A percentile compares a stretch with the other conserved stretches of the same genome.
Conservation (phyloP, 1,140 invertebrate species). For the Asobara japonica region DNA sequence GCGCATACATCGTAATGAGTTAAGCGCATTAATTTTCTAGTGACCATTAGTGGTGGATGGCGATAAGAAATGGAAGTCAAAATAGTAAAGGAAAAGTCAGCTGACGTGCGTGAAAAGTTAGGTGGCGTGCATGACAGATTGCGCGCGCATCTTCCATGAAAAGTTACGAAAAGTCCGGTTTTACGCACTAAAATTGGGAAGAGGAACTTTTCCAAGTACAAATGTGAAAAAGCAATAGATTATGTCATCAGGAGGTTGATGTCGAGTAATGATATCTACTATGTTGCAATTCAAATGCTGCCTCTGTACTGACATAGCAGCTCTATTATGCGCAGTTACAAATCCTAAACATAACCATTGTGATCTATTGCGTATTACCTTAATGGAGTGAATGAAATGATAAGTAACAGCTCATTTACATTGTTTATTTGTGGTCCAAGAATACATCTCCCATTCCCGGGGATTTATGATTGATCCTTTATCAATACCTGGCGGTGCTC, state of each 20-base stretch:
- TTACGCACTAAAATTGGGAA: too few relatives aligned
- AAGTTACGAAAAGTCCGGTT: too few relatives aligned
- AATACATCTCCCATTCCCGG: conserved; percentile 29
- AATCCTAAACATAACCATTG: conserved; percentile 45
- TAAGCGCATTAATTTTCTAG: background rate
- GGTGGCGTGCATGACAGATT: too few relatives aligned
- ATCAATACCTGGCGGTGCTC: too few relatives aligned
- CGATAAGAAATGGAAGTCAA: background rate
- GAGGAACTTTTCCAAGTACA: too few relatives aligned
- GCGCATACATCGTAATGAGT: background rate
- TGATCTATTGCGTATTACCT: conserved; percentile 38
- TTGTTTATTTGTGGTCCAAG: conserved; percentile 45
- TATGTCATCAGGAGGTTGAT: too few relatives aligned
- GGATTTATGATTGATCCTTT: background rate
- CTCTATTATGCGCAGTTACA: conserved; percentile 37
- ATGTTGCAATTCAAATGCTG: too few relatives aligned
- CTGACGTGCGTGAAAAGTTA: too few relatives aligned
- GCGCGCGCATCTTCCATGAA: too few relatives aligned
- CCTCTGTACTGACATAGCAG: background rate
- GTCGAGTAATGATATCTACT: too few relatives aligned
- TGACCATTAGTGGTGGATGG: conserved; percentile 18
- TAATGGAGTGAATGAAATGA: conserved; percentile 63
- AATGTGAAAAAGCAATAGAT: too few relatives aligned
- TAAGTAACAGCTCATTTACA: conserved; percentile 47
- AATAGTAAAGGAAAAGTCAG: too few relatives aligned